These are phyloP conservation scores for Aphelenchoides avenae DNA, from an alignment of 1,140 invertebrate species.

Conservation along the genomic window DNA sequence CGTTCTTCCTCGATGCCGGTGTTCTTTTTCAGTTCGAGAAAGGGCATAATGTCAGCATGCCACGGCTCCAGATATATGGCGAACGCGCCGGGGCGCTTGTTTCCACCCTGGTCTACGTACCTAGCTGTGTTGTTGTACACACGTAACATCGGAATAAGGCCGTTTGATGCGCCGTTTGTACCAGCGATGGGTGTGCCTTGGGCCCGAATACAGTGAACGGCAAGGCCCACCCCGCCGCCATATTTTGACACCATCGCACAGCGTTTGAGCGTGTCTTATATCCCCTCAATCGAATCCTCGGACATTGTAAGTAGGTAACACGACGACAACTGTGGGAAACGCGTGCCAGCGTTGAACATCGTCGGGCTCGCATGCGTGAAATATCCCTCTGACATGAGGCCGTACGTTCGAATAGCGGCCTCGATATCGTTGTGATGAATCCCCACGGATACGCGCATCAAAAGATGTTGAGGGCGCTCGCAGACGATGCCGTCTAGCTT, in stretches of 20 bases:
- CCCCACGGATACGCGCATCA: constrained; percentile 91
- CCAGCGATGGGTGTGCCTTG: constrained; percentile 84
- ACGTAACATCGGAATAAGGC: constrained; percentile 88
- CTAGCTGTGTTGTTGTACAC: constrained; percentile 91
- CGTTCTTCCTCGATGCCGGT: constrained; percentile 84
- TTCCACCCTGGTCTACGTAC: constrained; percentile 95
- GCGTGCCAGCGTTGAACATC: constrained; percentile 86
- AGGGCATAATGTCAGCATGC: constrained; percentile 94
- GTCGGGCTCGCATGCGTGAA: constrained; percentile 97
- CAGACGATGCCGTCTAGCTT: constrained; percentile 87
- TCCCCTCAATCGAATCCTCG: constrained; percentile 95
- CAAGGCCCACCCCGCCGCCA: constrained; percentile 92
- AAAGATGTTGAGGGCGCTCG: constrained; percentile 92
- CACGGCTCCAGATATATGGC: constrained; percentile 95
- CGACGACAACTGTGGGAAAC: constrained; percentile 80
- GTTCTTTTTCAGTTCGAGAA: constrained; percentile 86
- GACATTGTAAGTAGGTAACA: constrained; percentile 90
- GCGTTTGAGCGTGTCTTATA: constrained; percentile 85
- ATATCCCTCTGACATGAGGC: constrained; percentile 84
- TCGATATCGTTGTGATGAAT: constrained; percentile 90
- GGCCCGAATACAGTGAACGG: constrained; percentile 87
- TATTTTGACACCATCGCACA: constrained; percentile 92
- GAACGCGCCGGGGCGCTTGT: constrained; percentile 89
- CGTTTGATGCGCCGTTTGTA: constrained; percentile 89
- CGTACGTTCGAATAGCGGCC: constrained; percentile 70